Base-by-base conservation (phyloP, 2,797 vertebrate genomes). In the Spatula versicolor region DNA sequence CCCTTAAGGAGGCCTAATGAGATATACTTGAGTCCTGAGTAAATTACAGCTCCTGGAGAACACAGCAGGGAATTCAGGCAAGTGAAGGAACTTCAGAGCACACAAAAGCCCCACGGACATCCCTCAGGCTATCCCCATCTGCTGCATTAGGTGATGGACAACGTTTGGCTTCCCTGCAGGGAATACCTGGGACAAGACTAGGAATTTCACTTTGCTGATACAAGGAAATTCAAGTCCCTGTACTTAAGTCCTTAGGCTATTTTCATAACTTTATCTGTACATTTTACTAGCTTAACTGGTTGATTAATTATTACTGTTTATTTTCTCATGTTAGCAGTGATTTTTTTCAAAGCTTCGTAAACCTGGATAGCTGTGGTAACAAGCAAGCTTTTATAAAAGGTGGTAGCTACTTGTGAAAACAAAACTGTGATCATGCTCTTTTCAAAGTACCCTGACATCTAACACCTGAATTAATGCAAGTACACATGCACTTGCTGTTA, bases 111-210 rank as follows among this genome's bases (percentile, higher is more conserved):
- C 33, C 37, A 46, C 37, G n/a, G 30, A 0, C 31, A 56, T 17
- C 8, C 46, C 45, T 46, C 35, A 58, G 19, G 1, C 21, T 14
- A 1, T 25, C 33, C 54, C 33, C 0, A 0, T 3, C 63, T 62
- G 64, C 73, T 18, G 46, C 22, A 5, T 14, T 13, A n/a, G 35
- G 35, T 16, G 39, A 52, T n/a, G 20, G 22, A 33, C 52, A 41
- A 37, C 30, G 21, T 28, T 5, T 3, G 52, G 30, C 21, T 35
- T 76, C 54, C 6, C 9, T 18, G 10, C 35, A 66, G 75, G n/a
- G 52, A 83, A n/a, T 5, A 5, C 22, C 76, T 58, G 11, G 59
- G 59, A n/a, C 10, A 23, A 46, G 54, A 37, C 12, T 14, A 48
- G 68, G 43, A 83, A 63, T 71, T 72, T 76, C 37, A 58, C 43